Base-by-base conservation (phyloP, 2,113 vertebrate genomes). In the Paralichthys olivaceus region DNA sequence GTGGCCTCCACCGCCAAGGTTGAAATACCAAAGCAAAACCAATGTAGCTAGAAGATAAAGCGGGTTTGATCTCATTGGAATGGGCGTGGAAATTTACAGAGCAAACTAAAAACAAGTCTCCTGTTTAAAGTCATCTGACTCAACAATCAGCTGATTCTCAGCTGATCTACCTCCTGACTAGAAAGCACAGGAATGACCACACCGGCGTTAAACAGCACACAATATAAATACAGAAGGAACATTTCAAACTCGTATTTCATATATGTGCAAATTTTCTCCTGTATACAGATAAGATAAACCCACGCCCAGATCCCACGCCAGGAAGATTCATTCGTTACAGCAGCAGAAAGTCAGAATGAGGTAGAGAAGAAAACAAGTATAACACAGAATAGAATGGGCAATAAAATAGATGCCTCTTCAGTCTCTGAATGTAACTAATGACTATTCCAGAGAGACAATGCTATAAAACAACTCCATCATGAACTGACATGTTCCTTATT, bases 71-170 rank as follows among this genome's bases (percentile, higher is more conserved):
- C 71, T 66, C 47, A 43, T 47, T 56, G 49, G 60, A 53, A 55
- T 14, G 14, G 60, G 23, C n/a, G 17, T 11, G 25, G 77, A 72
- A 0, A 19, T 49, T 49, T 19, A 19, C 45, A 63, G 40, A 79
- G 69, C 37, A 77, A 82, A 81, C 53, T 72, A 72, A 69, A 62
- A 63, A 28, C 26, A 66, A 76, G 80, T 67, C 60, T 72, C 59
- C 61, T 56, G 70, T 87, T 84, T 57, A 9, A 86, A 84, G 85
- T 92, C 90, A 90, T 88, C 84, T 90, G 89, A 90, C 84, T 78
- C 62, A 70, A 81, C 75, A 43, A 85, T 89, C 91, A 93, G 86
- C 89, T 90, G 90, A 88, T 86, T 55, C 87, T 92, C 92, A 92
- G 90, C 89, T 91, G 90, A 91, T 85, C 61, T 70, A 64, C 77